These are phyloP conservation scores for Ramphastos sulfuratus DNA, from an alignment of 2,113 vertebrate species.

Conservation along the genomic window DNA sequence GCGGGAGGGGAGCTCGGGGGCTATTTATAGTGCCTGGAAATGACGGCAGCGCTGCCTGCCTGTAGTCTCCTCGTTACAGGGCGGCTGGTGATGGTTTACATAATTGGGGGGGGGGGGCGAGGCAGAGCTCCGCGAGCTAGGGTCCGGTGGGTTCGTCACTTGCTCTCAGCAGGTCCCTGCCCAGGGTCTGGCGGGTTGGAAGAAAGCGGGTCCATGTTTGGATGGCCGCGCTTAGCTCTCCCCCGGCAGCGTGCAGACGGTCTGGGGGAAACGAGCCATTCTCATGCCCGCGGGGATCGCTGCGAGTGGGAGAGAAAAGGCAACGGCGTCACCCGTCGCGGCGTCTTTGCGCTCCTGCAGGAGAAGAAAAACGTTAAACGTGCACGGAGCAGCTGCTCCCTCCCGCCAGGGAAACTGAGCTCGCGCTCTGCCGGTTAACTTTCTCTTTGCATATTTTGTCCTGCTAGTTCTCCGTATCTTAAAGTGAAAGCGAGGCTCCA, in stretches of 20 bases:
- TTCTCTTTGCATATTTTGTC: not conserved
- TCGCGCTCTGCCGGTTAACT: not conserved
- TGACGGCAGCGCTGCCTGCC: slow-evolving; percentile 49
- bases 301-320: not conserved
- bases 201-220: not conserved
- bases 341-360: not conserved
- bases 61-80: not conserved
- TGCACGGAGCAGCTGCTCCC: not conserved
- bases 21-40: slow-evolving; percentile 61
- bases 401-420: not conserved
- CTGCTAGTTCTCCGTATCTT: not conserved
- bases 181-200: not conserved
- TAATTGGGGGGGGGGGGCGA: not conserved
- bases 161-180: not conserved
- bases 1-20: slow-evolving; percentile 18
- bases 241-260: not conserved
- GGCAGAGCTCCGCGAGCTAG: not conserved
- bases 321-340: not conserved
- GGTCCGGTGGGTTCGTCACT: not conserved
- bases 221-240: not conserved
- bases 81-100: not conserved
- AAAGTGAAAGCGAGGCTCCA: not conserved
- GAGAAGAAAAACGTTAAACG: not conserved
- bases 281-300: not conserved
- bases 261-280: not conserved